phyloP scores from a whole-genome alignment of 2,888 invertebrate genomes.

The Aspidiotus rigidus region DNA sequence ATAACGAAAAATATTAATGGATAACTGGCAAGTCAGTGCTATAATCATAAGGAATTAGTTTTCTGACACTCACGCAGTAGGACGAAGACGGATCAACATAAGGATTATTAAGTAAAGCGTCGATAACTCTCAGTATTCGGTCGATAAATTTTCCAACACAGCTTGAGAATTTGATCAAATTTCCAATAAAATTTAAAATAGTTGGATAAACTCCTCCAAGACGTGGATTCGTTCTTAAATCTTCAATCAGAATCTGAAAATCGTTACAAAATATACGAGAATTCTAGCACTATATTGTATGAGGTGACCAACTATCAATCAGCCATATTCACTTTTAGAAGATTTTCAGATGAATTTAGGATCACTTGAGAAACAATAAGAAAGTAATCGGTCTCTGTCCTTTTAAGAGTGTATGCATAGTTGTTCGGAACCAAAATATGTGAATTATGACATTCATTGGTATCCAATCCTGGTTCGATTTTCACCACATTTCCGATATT shows the following conservation, averaged over 20 bases:
- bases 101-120: conserved; percentile 12
- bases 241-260: conserved; percentile 14
- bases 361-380: conserved; percentile 21
- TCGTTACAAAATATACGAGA: background rate
- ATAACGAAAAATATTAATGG: background rate
- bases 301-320: too few relatives aligned
- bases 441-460: background rate
- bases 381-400: conserved; percentile 20
- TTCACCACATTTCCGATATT: background rate
- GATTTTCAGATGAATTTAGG: conserved; percentile 12
- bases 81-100: conserved; percentile 15
- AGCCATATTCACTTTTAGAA: conserved; percentile 5
- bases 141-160: conserved; percentile 20
- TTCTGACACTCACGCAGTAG: conserved; percentile 1
- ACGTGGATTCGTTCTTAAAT: conserved; percentile 24
- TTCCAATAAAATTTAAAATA: conserved; percentile 18
- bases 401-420: conserved; percentile 1
- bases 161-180: conserved; percentile 17
- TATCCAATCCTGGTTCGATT: background rate
- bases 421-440: background rate
- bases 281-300: background rate
- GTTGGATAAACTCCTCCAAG: conserved; percentile 16
- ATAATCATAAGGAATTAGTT: background rate
- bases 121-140: conserved; percentile 10
- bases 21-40: background rate